Base-by-base conservation (phyloP, 2,113 vertebrate species). In the Physeter macrocephalus region DNA sequence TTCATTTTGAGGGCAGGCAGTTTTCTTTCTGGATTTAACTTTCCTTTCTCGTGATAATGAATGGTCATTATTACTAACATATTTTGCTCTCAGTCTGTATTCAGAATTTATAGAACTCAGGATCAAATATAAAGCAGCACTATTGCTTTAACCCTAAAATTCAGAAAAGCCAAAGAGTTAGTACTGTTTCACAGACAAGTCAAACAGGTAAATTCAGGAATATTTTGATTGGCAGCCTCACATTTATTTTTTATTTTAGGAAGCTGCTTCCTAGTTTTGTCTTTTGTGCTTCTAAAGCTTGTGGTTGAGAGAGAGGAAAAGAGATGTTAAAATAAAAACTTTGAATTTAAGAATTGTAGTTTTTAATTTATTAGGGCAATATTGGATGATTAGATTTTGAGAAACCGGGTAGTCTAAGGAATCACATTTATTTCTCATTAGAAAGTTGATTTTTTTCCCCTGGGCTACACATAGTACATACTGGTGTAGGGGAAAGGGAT, bases 21-120 rank as follows among this genome's bases (percentile, higher is more conserved):
- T 93, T 93, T 94, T 93, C 66, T 89, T 92, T 66, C 64, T 54
- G 34, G 18, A 66, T 77, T 95, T 90, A 94, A 72, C 39, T 86
- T 80, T 84, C 6, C 15, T 23, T 97, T 92, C 17, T 39, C 18
- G 36, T 52, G 27, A 66, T 93, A 82, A 52, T 72, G 52, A 94
- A 54, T 85, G 61, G 57, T 89, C 92, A 25, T 83, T 90, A 85
- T 77, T 72, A 54, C 31, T 88, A 80, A 75, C 78, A 88, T 75
- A 59, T 75, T 95, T 95, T 62, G 29, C 39, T 88, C 25, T 94
- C 57, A 85, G 12, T 81, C 66, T 95, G 43, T 95, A 85, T 59
- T 92, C 21, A 46, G 41, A 83, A 57, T 90, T 94, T 80, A n/a
- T 36, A 83, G 77, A 90, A 72, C n/a, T 81, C 46, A 84, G 62